phyloP scores from a whole-genome alignment of 1,140 invertebrate species.

The Alviniconcha marisindica region DNA sequence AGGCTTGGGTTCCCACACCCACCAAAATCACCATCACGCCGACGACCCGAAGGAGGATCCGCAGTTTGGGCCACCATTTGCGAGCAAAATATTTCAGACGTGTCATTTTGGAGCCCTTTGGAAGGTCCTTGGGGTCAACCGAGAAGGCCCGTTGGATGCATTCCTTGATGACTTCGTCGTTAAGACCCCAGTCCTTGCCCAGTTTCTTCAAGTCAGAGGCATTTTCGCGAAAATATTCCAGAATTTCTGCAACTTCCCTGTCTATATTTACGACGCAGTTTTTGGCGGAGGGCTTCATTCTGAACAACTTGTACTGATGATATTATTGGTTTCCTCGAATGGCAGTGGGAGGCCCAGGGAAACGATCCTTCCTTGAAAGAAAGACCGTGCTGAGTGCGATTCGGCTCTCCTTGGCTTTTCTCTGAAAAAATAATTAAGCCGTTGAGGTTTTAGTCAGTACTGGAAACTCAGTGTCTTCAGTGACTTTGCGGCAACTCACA shows the following conservation, averaged over 20 bases:
- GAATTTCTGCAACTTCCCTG: slow-evolving; percentile 13
- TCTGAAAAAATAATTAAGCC: no score
- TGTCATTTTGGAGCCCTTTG: background rate
- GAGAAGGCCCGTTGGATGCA: slow-evolving; percentile 11
- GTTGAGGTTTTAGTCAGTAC: no score
- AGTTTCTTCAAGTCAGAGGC: background rate
- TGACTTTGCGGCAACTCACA: no score
- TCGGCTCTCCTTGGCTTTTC: no score
- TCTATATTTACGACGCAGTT: no score
- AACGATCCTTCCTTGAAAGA: no score
- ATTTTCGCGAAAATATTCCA: slow-evolving; percentile 11
- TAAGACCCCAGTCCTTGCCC: slow-evolving; percentile 5
- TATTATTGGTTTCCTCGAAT: no score
- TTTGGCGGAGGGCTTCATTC: no score
- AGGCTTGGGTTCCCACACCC: background rate
- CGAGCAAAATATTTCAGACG: background rate
- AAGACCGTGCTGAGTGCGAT: no score
- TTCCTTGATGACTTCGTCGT: background rate
- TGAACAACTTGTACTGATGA: no score
- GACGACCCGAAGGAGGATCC: background rate
- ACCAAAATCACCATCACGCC: background rate
- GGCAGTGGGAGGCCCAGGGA: no score
- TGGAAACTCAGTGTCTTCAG: no score
- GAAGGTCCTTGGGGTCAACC: background rate
- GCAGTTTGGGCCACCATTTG: background rate